phyloP scores from a whole-genome alignment of 2,113 vertebrate species.

The Etheostoma cragini region DNA sequence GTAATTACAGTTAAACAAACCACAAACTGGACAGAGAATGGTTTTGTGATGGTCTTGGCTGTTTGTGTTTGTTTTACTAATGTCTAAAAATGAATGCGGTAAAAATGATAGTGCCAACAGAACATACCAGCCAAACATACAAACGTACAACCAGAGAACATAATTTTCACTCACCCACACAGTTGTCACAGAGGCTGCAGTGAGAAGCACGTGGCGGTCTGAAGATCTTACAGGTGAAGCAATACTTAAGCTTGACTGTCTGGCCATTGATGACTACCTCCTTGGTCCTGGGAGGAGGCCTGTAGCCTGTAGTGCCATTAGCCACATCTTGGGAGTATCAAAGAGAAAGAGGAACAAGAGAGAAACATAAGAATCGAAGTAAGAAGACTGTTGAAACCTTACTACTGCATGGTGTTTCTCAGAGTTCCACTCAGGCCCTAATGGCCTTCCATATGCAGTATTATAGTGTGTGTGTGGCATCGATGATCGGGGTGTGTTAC shows the following conservation, averaged over 20 bases:
- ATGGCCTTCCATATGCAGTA: background rate
- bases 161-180: constrained; percentile 89
- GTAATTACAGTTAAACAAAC: background rate
- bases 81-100: background rate
- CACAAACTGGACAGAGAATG: background rate
- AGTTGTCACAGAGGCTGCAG: constrained; percentile 99
- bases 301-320: constrained; percentile 94
- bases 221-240: constrained; percentile 99
- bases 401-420: background rate
- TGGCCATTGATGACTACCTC: constrained; percentile 97
- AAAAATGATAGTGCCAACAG: background rate
- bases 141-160: background rate
- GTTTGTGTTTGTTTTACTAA: constrained; percentile 6
- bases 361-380: background rate
- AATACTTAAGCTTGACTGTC: constrained; percentile 97
- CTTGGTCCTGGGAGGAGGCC: constrained; percentile 95
- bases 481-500: background rate
- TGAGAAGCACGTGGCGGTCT: constrained; percentile 97
- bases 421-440: background rate
- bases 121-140: background rate
- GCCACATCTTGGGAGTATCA: constrained; percentile 86
- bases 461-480: background rate
- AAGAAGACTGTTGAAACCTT: background rate
- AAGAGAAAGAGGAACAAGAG: constrained; percentile 6
- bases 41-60: background rate